Base-by-base conservation (phyloP, 2,797 vertebrate genomes). In the Parotocinclus haroldoi region DNA sequence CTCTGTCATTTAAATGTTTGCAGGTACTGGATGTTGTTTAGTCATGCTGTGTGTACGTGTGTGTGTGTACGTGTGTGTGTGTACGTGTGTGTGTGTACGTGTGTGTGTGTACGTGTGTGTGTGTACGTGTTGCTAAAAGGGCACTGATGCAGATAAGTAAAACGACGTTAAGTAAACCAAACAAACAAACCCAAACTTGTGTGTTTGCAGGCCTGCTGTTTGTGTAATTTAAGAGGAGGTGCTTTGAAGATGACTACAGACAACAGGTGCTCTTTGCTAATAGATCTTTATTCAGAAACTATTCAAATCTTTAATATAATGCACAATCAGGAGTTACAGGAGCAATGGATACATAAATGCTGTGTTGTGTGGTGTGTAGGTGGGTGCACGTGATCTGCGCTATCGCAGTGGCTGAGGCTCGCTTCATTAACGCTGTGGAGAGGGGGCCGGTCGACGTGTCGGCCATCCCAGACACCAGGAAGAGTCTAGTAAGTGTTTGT, bases 381-480 rank as follows among this genome's bases (percentile, higher is more conserved):
- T 99, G 97, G 97, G 90, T 95, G 56, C 97, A 99, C 0, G 87
- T 99, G 9, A 93, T 98, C 80, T 99, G 97, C 67, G 95, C 95
- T n/a, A 94, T 99, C 0, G 95, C 93, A 0, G 93, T 99, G 57
- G 91, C 96, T 0, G 97, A 99, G 82, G 96, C 89, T 46, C 92
- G 91, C 13, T 99, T 99, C 53, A 76, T 96, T 72, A 94, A 88
- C 0, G 87, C 91, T 42, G 87, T 92, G 0, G 92, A 96, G 64
- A 90, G 96, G 66, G 93, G 94, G 52, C 96, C 95, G 0, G 96
- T 99, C 71, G 96, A 99, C 1, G 85, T 98, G 77, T 91, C 83
- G 0, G 89, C 87, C 10, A 90, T 99, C 70, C 95, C 96, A 0
- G 95, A 96, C 70, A 94, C 92, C 54, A 90, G 96, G 42, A 96